These are phyloP conservation scores for Oxyura jamaicensis DNA, from an alignment of 2,113 vertebrate species.

Conservation along the genomic window DNA sequence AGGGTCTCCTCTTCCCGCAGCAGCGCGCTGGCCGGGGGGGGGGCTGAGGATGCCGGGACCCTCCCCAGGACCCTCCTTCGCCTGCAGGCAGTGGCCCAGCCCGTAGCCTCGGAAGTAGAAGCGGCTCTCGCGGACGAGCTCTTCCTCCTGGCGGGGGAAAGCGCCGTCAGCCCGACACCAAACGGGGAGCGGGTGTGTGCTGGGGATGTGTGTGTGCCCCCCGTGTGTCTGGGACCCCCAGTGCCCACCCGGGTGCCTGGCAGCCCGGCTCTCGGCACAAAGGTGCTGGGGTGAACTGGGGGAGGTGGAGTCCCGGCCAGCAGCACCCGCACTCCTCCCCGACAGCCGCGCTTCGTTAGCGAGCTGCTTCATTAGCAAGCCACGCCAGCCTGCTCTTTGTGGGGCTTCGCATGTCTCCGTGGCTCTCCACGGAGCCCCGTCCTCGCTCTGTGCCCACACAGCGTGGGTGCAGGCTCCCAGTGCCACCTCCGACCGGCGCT, in stretches of 20 bases:
- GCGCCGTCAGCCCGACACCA: neutral
- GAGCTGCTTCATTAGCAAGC: neutral
- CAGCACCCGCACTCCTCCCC: neutral
- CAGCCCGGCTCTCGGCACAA: neutral
- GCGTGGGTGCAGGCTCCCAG: neutral
- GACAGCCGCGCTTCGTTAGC: neutral
- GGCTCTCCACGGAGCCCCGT: neutral
- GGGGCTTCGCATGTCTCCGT: neutral
- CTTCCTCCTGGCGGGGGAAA: constrained; percentile 79
- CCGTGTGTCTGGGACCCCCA: neutral
- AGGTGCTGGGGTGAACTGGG: neutral
- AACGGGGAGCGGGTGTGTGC: rapidly evolving
- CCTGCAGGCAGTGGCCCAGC: constrained; percentile 86
- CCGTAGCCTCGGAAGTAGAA: constrained; percentile 89
- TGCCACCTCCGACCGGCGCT: rapidly evolving
- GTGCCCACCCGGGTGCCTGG: rapidly evolving
- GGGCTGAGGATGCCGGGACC: constrained; percentile 72
- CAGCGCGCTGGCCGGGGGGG: constrained; percentile 50
- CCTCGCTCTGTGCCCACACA: rapidly evolving
- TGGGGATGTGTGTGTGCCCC: neutral
- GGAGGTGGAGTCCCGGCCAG: neutral
- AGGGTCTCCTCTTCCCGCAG: constrained; percentile 78
- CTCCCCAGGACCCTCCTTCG: constrained; percentile 78
- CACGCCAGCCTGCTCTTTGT: neutral
- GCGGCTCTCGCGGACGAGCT: constrained; percentile 82